These are phyloP conservation scores for Fabriciana adippe DNA, from an alignment of 2,888 invertebrate genomes.

Conservation along the genomic window DNA sequence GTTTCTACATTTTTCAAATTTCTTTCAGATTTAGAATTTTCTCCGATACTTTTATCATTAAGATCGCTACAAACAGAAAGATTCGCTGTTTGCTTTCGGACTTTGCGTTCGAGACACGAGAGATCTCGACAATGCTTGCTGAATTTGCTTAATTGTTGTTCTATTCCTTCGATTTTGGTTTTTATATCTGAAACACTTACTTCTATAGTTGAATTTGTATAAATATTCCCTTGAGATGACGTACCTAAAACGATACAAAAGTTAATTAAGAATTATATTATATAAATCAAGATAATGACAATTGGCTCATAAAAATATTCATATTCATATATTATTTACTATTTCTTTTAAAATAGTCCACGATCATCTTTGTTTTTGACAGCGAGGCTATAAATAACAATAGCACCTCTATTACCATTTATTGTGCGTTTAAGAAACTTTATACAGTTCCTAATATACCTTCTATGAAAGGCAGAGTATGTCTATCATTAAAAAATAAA, in stretches of 20 bases:
- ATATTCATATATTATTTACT: too few species aligned
- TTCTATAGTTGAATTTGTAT: conserved; percentile 65
- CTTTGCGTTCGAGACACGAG: conserved; percentile 47
- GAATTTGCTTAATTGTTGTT: conserved; percentile 60
- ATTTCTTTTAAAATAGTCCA: too few species aligned
- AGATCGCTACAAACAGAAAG: conserved; percentile 32
- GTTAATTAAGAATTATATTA: too few species aligned
- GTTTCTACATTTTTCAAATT: conserved; percentile 49
- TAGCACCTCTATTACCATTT: too few species aligned
- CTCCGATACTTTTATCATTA: conserved; percentile 38
- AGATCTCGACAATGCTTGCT: conserved; percentile 58
- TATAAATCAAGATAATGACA: background rate
- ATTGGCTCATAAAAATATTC: too few species aligned
- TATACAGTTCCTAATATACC: background rate
- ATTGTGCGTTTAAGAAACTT: too few species aligned
- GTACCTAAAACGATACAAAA: conserved; percentile 51
- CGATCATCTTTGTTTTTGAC: too few species aligned
- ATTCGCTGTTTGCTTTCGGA: conserved; percentile 44
- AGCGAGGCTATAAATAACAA: too few species aligned
- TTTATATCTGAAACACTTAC: conserved; percentile 65
- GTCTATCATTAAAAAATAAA: too few species aligned
- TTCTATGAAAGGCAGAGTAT: too few species aligned
- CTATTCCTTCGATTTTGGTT: conserved; percentile 61
- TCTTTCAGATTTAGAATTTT: conserved; percentile 38
- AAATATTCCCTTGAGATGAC: conserved; percentile 61